Percentiles rank a stretch among this genome's conserved stretches.
Conservation (phyloP, 2,888 invertebrate genomes). For the Agonopterix arenella region DNA sequence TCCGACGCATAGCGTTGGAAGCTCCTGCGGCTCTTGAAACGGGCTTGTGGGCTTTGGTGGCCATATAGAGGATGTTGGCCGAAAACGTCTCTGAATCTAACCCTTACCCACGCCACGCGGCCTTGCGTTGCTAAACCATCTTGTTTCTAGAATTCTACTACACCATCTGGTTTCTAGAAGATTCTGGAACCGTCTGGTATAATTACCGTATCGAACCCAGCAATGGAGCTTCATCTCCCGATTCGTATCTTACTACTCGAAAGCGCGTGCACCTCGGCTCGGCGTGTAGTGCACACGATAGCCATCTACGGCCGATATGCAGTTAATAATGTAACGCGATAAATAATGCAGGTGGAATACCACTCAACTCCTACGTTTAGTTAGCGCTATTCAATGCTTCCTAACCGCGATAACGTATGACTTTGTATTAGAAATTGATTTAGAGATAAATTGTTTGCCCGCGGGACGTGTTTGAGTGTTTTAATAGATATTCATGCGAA, state of each 20-base stretch:
- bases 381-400: slow-evolving; percentile 38
- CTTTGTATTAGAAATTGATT: slow-evolving; percentile 52
- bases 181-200: background rate
- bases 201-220: slow-evolving; percentile 23
- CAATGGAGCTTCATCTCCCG: slow-evolving; percentile 30
- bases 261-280: slow-evolving; percentile 63
- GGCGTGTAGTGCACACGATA: slow-evolving; percentile 63
- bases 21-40: too few relatives aligned
- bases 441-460: slow-evolving; percentile 28
- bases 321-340: slow-evolving; percentile 70
- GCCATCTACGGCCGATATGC: slow-evolving; percentile 67
- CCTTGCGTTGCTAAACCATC: too few relatives aligned
- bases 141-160: too few relatives aligned
- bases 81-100: too few relatives aligned
- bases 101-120: too few relatives aligned
- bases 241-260: slow-evolving; percentile 57
- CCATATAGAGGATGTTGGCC: too few relatives aligned
- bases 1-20: too few relatives aligned
- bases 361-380: slow-evolving; percentile 16
- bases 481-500: background rate
- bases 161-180: too few relatives aligned
- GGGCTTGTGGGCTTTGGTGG: too few relatives aligned
- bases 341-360: slow-evolving; percentile 57
- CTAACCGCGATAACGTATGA: slow-evolving; percentile 26
- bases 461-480: slow-evolving; percentile 19